Base-by-base conservation (phyloP, 2,113 vertebrate species). In the Gopherus evgoodei region DNA sequence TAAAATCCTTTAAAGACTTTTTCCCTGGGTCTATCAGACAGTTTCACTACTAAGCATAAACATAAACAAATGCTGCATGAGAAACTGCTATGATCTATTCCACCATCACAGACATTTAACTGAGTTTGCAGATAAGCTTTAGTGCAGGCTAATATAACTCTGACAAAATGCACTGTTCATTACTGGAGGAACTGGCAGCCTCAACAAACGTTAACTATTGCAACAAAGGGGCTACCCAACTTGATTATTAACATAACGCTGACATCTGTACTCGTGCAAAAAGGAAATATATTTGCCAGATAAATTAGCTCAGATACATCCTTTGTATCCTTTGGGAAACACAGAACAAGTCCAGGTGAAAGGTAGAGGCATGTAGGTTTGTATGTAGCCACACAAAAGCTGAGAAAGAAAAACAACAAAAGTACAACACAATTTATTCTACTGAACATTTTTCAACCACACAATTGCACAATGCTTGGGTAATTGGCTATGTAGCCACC, bases 231-330 rank as follows among this genome's bases (percentile, higher is more conserved):
- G 76, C 82, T 83, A 94, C 16, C 81, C 47, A 52, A 93, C 25
- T 21, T 6, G 8, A 88, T 84, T 81, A 88, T 11, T 86, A 90
- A 54, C 78, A 87, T 19, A 88, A 53, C 91, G 80, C 38, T 5
- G 2, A 75, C 44, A 31, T 83, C 53, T 54, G 53, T 38, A 83
- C 21, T 8, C 90, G 49, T 84, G 22, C 24, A 38, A 91, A 25
- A 93, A 91, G 35, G 47, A 93, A 95, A 42, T 31, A 72, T 5
- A 95, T 92, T 79, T 93, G 79, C 90, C 62, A 80, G 38, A 86
- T 4, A 80, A 93, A 90, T 87, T 89, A 87, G 38, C 91, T 94
- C 69, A 90, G 42, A 0, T 29, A 90, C 81, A 13, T 89, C 91
- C 90, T 87, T 90, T 87, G 31, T 80, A 94, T 89, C 16, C 6